Base-by-base conservation (phyloP, 1,140 invertebrate species). In the Telenomus remus region DNA sequence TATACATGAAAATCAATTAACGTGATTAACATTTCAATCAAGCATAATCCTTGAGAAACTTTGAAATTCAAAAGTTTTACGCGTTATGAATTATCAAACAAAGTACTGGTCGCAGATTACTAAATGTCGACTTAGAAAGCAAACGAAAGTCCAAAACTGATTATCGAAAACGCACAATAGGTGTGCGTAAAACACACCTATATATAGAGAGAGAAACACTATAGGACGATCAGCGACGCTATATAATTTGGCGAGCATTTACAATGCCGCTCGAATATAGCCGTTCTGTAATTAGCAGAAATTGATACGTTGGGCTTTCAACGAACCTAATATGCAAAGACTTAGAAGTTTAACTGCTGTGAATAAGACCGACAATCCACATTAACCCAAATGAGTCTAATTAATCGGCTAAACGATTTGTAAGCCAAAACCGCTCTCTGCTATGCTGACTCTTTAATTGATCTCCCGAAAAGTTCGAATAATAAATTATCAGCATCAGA, bases 381-480 rank as follows among this genome's bases (percentile, higher is more conserved):
- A 82, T 82, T 84, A 82, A 77, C 79, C 80, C 80, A 83, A 85
- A 85, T 83, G 79, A 82, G 80, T 39, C 68, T 66, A 74, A 61
- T 55, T 64, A 56, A 71, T 59, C 53, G 39, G 56, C 65, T 75
- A 57, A 12, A 57, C 47, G 12, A 34, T 27, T 50, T 47, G 11
- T 44, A 43, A 57, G 11, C 27, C 11, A 47, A 27, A 27, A 27
- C 19, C 6, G 1, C 19, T 27, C 19, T 27, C 19, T 61, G 35
- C 66, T 68, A n/a, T 13, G 37, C 37, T 39, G 9, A 16, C 50
- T 53, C 14, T 33, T 11, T 33, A 53, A 16, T 53, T 53, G 37
- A 11, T 27, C 16, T 27, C 11, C 27, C 3, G 15, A 48, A 48
- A 48, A 15, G 11, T 11, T 51, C n/a, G 19, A 27, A 27, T 27